Evolutionary conservation across 2,113 vertebrate genomes (phyloP).

Genomic region (Tupaia tana): DNA sequence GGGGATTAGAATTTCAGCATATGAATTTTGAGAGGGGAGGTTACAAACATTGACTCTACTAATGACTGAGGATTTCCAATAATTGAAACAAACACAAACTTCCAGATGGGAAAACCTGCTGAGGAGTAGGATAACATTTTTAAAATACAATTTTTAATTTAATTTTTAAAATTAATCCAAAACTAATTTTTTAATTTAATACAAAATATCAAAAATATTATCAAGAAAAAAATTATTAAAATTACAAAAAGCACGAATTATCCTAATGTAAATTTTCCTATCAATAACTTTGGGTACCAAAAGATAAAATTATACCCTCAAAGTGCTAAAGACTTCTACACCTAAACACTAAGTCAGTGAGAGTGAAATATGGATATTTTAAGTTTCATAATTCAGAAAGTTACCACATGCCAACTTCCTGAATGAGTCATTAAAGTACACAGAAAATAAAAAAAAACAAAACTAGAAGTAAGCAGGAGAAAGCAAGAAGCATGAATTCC

Average conservation of each 20-base stretch:
- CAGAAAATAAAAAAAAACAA: not conserved
- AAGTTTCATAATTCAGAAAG: not conserved
- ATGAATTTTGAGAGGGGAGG: too few relatives aligned
- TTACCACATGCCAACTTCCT: not conserved
- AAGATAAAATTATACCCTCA: not conserved
- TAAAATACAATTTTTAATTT: not conserved
- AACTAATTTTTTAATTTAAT: too few relatives aligned
- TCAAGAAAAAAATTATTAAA: not conserved
- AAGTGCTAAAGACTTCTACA: not conserved
- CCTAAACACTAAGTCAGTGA: not conserved
- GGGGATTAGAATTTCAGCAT: not conserved
- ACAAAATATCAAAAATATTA: not conserved
- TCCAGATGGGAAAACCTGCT: not conserved
- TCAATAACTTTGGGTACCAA: not conserved
- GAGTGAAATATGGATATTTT: not conserved
- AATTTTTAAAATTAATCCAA: too few relatives aligned
- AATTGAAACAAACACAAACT: not conserved
- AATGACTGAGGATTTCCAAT: not conserved
- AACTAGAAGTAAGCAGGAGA: not conserved
- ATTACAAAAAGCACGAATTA: not conserved
- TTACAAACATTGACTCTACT: not conserved
- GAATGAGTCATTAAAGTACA: not conserved
- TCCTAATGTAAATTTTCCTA: not conserved
- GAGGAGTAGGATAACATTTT: not conserved
- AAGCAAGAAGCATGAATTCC: not conserved